Evolutionary conservation across 2,113 vertebrate genomes (phyloP), one percentile per base, ranked within the genome.

Genomic region (Xenotilapia caudafasciata): DNA sequence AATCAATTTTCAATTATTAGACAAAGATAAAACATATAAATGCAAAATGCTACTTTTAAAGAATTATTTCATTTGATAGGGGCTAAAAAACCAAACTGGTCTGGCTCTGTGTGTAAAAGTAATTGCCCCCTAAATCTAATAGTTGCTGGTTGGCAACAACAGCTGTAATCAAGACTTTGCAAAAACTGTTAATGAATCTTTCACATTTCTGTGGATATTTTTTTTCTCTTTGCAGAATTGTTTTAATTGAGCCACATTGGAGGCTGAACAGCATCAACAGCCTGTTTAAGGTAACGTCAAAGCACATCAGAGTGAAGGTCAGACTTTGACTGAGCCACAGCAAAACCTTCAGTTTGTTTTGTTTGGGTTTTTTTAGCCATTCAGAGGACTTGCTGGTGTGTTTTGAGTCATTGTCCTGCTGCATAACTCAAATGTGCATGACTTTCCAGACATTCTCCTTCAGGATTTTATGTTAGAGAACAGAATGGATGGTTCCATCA

Each of bases 291-390:
- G 60, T 35, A n/a, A 38, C 7, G 17, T 35, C 31, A 65, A 65
- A 65, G 60, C 60, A 65, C 17, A 19, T 62, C 4, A 35, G 17
- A 35, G 9, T n/a, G 6, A 65, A 35, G 9, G 31, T 35, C 17
- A 65, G 58, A 62, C 58, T 19, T 60, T 62, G 31, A 35, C 31
- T 62, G 9, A 19, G 58, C 17, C 6, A n/a, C 17, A n/a, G 9
- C 17, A 65, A n/a, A 65, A 65, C 60, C 31, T 7, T 35, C 31
- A 12, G 12, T 65, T 65, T 35, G 9, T 60, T 33, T 33, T 55
- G 21, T 56, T 56, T 56, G 51, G 2, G 0, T 0, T 21, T 6
- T 33, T 62, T 58, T 33, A 35, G 58, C 31, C 9, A 65, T 65
- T 65, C 31, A 65, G 31, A n/a, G 60, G 60, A 35, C 31, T 65